Evolutionary conservation across 1,140 invertebrate genomes (phyloP), one percentile per base, ranked within the genome.

Genomic region (Trichomalopsis sarcophagae): DNA sequence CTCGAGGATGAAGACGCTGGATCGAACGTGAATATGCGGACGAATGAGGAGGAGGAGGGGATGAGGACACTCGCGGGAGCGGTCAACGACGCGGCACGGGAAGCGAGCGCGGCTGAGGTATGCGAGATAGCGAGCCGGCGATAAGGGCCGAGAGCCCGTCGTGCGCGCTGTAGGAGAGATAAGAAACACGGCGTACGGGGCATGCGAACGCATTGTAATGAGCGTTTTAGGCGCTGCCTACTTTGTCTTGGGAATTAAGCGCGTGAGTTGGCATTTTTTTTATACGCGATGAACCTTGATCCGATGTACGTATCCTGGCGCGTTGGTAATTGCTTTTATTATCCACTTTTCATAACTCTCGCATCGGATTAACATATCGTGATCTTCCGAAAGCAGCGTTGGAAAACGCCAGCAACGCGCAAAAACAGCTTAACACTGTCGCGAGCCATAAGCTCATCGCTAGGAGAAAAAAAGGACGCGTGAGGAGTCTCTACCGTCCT

Each of bases 401-500:
- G 27, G 27, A 27, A 27, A 27, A 27, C 27, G 27, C 27, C 27
- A 27, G 27, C 1, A 27, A 27, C 27, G 27, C 27, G 27, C 27
- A 27, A 27, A 27, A 27, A 27, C 27, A 27, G 27, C 27, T 27
- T 1, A 1, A 27, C 1, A 44, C 40, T 44, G 6, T 44, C 33
- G 33, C 33, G 21, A 62, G 55, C 55, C 17, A 62, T 62, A 62
- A 62, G 17, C 17, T 62, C 21, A 2, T 44, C 40, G 6, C 55
- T 62, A 62, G 50, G 47, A 5, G 2, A 62, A 7, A 62, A n/a
- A 62, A 74, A 81, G 17, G 44, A 81, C 55, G 47, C 13, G 17
- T 21, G 69, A 81, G 73, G 83, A n/a, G 44, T 33, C 87, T 76
- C 55, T 55, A 33, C 27, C 71, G 78, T 74, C 84, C 84, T 85